Evolutionary conservation across 1,140 invertebrate species (phyloP), one percentile per base, ranked within the genome.

Genomic region (Papilio xuthus): DNA sequence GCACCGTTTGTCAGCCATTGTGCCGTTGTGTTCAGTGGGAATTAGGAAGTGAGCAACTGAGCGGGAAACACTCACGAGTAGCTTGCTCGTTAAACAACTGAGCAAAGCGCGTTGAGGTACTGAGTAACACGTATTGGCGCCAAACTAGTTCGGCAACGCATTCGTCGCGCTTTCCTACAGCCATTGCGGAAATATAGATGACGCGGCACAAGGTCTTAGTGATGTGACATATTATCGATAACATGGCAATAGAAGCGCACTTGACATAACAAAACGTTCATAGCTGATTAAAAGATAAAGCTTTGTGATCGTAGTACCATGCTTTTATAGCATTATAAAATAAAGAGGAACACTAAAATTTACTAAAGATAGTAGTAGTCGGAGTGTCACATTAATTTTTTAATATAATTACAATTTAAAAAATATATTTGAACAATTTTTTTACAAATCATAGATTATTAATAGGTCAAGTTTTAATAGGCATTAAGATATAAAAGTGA

Each of bases 61-160:
- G 1, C 18, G 44, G 1, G 15, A 47, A 13, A 47, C 44, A 47
- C 12, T 18, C 47, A 50, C 41, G 41, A 73, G 71, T 15, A 26
- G 20, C 37, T n/a, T 26, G 20, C 18, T 18, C 15, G 1, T 2
- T 37, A 28, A 69, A 28, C 26, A 13, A 67, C 20, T 32, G 26
- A 67, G 63, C 67, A 28, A 44, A 26, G 23, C 2, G 15, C 4
- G 41, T 15, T 47, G 71, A 28, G 71, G 18, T 7, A 71, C 37
- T 47, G 42, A 73, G 41, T 53, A 60, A 60, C 73, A 13, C 15
- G 73, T 75, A 60, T 60, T 26, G 37, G 37, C 42, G 32, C 41
- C 74, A 71, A n/a, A 69, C 53, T 81, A 84, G 85, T 85, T 85
- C 84, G 85, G 83, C 85, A 88, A 84, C 85, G 82, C 82, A 85